Base-by-base conservation (phyloP, 2,797 vertebrate genomes). In the Sciurus carolinensis region DNA sequence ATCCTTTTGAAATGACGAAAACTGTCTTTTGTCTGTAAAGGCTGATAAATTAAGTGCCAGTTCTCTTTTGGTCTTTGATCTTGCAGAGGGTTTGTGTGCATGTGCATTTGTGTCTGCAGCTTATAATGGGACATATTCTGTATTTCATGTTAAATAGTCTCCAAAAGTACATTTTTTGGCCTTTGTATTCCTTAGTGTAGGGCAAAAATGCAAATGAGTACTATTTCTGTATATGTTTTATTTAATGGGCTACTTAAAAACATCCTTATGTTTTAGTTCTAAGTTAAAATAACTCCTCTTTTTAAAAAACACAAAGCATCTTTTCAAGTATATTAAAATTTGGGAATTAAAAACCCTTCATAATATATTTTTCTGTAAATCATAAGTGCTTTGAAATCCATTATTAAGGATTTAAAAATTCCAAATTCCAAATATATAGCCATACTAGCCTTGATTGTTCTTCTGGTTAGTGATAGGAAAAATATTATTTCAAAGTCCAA, bases 11-110 rank as follows among this genome's bases (percentile, higher is more conserved):
- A 99, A 99, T 98, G 99, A 99, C 98, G 97, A 99, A 99, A 99
- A 99, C 98, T 99, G 99, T 99, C 99, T 99, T 98, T 98, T 98
- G 98, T 98, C 99, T 99, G 99, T 98, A 98, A 99, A 98, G 98
- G 98, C 98, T 99, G 99, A 99, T 99, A 99, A 99, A 99, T 99
- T 99, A 99, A 99, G 99, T 99, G 99, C 99, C 98, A 98, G 97
- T 98, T 99, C 98, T 96, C 72, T 98, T 98, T 98, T 98, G 98
- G 97, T 98, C 99, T 99, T 99, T 99, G 99, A 99, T 99, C 99
- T 99, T 98, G 97, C 95, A 90, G 97, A 98, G 97, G 95, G 97
- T 97, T 98, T 98, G 91, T 33, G 13, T 15, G 67, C 7, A 36
- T 0, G n/a, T 0, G 17, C 17, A 47, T 79, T 77, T 97, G 92